Conservation (phyloP, 23 tunicate species). For the Styela plicata region DNA sequence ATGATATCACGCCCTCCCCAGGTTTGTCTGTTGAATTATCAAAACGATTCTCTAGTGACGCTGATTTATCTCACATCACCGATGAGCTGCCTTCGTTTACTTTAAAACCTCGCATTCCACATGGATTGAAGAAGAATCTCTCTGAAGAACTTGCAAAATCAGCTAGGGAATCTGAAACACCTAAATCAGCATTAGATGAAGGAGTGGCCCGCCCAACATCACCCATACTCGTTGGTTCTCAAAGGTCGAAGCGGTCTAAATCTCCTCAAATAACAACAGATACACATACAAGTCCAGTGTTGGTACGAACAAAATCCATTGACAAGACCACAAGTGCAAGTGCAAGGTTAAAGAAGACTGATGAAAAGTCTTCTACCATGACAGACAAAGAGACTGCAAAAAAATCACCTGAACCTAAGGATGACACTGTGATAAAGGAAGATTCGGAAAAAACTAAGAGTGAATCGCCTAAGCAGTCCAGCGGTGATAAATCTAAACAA, state of each 20-base stretch:
- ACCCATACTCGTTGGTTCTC: background rate
- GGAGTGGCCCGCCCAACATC: background rate
- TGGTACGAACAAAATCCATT: background rate
- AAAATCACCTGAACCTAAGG: background rate
- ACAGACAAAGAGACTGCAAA: background rate
- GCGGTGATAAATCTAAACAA: background rate
- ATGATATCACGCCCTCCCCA: constrained; percentile 7
- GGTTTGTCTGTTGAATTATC: background rate
- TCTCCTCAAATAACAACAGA: background rate
- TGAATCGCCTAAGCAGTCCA: background rate
- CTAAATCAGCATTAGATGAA: background rate
- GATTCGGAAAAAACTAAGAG: background rate
- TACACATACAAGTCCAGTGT: background rate
- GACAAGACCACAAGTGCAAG: background rate
- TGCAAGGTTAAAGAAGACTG: background rate
- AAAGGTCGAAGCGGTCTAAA: background rate
- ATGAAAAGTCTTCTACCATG: background rate
- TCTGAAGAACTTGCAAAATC: constrained; percentile 10
- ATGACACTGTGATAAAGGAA: background rate
- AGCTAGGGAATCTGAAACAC: background rate
- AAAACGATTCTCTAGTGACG: background rate
- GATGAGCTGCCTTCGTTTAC: constrained; percentile 15
- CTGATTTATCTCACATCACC: background rate
- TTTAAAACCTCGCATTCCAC: background rate
- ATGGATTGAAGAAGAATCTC: constrained; percentile 1